Base-by-base conservation (phyloP, 2,113 vertebrate genomes). In the Ploceus nigricollis region DNA sequence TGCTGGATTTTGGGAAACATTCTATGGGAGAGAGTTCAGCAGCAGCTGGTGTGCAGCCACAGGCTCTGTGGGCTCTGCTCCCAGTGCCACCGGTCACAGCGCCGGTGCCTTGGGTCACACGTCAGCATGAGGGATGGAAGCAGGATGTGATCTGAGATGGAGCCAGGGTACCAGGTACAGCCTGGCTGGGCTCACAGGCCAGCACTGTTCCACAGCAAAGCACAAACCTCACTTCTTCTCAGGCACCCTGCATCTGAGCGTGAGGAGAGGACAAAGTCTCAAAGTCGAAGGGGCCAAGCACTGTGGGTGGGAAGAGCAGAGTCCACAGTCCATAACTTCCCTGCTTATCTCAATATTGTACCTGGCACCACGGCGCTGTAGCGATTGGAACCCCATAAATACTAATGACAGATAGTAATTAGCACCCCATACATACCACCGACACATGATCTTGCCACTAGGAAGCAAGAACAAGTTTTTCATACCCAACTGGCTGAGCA, bases 1-100 rank as follows among this genome's bases (percentile, higher is more conserved):
- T 73, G 42, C 56, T 56, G 54, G 22, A 23, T 66, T 86, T 73
- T 37, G 30, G 58, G 60, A 88, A 87, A 45, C 2, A 9, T n/a
- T 77, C 28, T 45, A 2, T 0, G 10, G 60, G 65, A 68, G 63
- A 56, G 11, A 65, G 57, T 19, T 66, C 54, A 40, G n/a, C 28
- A 75, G 71, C 70, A 71, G 50, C 15, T 3, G 5, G 19, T 1
- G 1, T 0, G 3, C 27, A 82, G 15, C 19, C n/a, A 21, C 9
- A 68, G 63, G 50, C 8, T 63, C 37, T 63, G 27, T 2, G 4
- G 22, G 51, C 22, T 87, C 40, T 79, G 31, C n/a, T 87, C 27
- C 23, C 3, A 0, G 39, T 50, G 65, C 48, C 1, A 0, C 13
- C 0, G 0, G 33, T 42, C 39, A 27, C 63, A 22, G 40, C 0